Base-by-base conservation (phyloP, 1,140 invertebrate species). In the Ericerus pela region DNA sequence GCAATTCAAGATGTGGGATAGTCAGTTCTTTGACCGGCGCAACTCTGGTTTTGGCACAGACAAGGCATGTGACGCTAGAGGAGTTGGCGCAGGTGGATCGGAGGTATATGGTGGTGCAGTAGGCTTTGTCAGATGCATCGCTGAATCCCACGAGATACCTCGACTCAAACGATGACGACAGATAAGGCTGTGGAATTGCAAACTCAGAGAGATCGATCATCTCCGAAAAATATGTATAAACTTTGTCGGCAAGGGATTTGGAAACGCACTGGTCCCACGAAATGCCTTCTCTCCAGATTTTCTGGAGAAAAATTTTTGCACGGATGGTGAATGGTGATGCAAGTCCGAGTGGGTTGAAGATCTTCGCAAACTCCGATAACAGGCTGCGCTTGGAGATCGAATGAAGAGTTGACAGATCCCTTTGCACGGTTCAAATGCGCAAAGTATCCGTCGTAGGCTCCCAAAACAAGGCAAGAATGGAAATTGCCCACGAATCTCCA, bases 1-100 rank as follows among this genome's bases (percentile, higher is more conserved):
- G 64, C 6, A 72, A 59, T 60, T 72, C 70, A 37, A 71, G 55
- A 54, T 67, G 29, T 0, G 69, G 68, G 16, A 72, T 65, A 1
- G 66, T 59, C 1, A 65, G 29, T 11, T 30, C 56, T 59, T 68
- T 66, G 11, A 67, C 29, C 4, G 69, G 69, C 5, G 69, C 60
- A 1, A 70, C 65, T n/a, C n/a, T 54, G 11, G 59, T 55, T 57
- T 69, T 71, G 0, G 68, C 28, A 12, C 54, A 36, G n/a, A 70
- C 22, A 24, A 71, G 41, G n/a, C 8, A 33, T 33, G 30, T 10
- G n/a, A n/a, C n/a, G n/a, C n/a, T n/a, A n/a, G n/a, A n/a, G n/a
- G n/a, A n/a, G n/a, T n/a, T n/a, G n/a, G n/a, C n/a, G n/a, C n/a
- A n/a, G n/a, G n/a, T n/a, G n/a, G n/a, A n/a, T n/a, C n/a, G n/a